Evolutionary conservation across 2,113 vertebrate species (phyloP), one percentile per base, ranked within the genome.

Genomic region (Callaeas wilsoni): DNA sequence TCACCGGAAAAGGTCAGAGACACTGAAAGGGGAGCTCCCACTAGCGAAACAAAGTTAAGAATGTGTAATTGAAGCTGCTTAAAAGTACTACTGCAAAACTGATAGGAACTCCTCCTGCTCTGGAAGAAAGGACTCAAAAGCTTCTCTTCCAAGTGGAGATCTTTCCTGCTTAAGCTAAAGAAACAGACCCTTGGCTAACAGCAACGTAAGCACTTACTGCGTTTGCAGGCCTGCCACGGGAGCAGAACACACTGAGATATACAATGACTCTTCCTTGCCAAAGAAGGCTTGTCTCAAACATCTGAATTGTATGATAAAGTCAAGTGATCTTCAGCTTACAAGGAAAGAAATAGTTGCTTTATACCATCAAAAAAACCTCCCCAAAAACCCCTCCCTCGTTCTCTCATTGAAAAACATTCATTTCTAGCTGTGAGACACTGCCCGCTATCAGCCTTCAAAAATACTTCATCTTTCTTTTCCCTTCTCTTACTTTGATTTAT

Each of bases 311-410:
- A 33, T 47, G 35, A 64, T 11, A 60, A 87, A 90, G 79, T 87
- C 85, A 93, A 93, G 88, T 80, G 85, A 83, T 90, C 85, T 73
- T 87, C 70, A 96, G 29, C 26, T 69, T 46, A 83, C 41, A 82
- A 79, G 53, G 18, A 23, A 92, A 95, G 16, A 92, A 94, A 93
- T 4, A 84, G 52, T 18, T 84, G 41, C 10, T 84, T 64, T 46
- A 82, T 19, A 73, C 4, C 9, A 46, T n/a, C 41, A 81, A 44
- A 62, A 83, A 89, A 44, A 37, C 33, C 10, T 21, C 12, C 10
- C 39, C 46, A 12, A 18, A 87, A 78, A 9, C 23, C 47, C 39
- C 41, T 79, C 42, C 41, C 17, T 62, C 9, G 0, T 49, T 82
- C 35, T 87, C 18, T 56, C 7, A 4, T 0, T 67, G 52, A 89